Evolutionary conservation across 2,797 vertebrate species (phyloP), one percentile per base, ranked within the genome.

Genomic region (Leucoraja ocellata): DNA sequence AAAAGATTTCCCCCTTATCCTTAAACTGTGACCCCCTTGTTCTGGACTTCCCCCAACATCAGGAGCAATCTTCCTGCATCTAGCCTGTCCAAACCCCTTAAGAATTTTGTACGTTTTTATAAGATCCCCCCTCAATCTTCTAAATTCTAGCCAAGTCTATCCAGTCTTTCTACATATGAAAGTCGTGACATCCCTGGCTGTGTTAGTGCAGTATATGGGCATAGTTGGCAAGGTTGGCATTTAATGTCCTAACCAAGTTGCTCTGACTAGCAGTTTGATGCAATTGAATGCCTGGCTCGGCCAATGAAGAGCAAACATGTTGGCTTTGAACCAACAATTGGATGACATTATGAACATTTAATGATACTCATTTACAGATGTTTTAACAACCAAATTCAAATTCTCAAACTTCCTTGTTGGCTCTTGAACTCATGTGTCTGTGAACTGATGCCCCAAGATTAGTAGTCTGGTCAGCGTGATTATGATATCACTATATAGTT

Each of bases 361-460:
- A 88, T 88, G 84, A 68, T 36, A 88, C n/a, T 65, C 65, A 88
- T 68, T 68, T 68, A 88, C 63, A 88, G 63, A 68, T 68, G 68
- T 68, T 88, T 88, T 88, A 9, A 36, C 9, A 68, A 68, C 32
- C 36, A 16, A 36, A 36, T 65, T 65, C 16, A 32, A 86, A 86
- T 86, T 86, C 61, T 86, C 28, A 63, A 86, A 86, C 6, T n/a
- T 2, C 28, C 61, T 14, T 28, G 16, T n/a, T 32, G 5, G 63
- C n/a, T 68, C 65, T 88, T 36, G 63, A 23, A 68, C n/a, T 68
- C 16, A 36, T n/a, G 21, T 78, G 23, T 58, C 13, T 3, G 18
- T n/a, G 32, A 21, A 63, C 28, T 28, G 32, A 86, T 65, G 16
- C 28, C 65, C 28, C 61, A 86, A 32, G 61, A 32, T 68, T 88